Percentiles rank a stretch among this genome's conserved stretches.
Evolutionary conservation across 2,888 invertebrate genomes (phyloP).

Genomic region (Aleiodes testaceus): DNA sequence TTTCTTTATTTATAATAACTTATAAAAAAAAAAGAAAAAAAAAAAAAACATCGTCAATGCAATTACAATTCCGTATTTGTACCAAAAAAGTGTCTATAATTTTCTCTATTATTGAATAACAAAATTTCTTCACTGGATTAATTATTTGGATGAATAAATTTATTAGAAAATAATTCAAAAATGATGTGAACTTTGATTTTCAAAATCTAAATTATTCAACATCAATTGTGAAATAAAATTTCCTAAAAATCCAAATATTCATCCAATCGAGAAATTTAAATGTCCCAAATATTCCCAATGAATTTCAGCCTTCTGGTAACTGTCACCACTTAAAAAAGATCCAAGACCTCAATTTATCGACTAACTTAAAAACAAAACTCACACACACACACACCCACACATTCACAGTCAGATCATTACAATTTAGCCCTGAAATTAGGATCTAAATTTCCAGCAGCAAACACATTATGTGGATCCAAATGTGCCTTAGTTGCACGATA

Average conservation of each 20-base stretch:
- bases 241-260: background rate
- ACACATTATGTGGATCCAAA: conserved; percentile 95
- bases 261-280: conserved; percentile 2
- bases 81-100: conserved; percentile 53
- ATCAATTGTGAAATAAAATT: too few relatives aligned
- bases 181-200: background rate
- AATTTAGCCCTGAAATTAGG: conserved; percentile 54
- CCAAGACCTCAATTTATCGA: background rate
- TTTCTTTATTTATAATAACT: conserved; percentile 68
- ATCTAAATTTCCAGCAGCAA: conserved; percentile 88
- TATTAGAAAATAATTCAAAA: too few relatives aligned
- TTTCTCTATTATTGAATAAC: conserved; percentile 21
- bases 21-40: conserved; percentile 60
- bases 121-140: conserved; percentile 2
- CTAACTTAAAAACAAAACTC: background rate
- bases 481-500: conserved; percentile 88
- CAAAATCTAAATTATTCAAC: background rate
- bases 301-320: conserved; percentile 35
- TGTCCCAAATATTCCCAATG: background rate
- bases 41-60: conserved; percentile 55
- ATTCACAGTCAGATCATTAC: conserved; percentile 35
- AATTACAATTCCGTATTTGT: conserved; percentile 65
- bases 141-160: too few relatives aligned
- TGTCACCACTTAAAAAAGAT: conserved; percentile 33
- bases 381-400: background rate